Percentiles rank a stretch among this genome's conserved stretches.
phyloP scores from a whole-genome alignment of 2,113 vertebrate genomes.

The Thamnophis sirtalis region DNA sequence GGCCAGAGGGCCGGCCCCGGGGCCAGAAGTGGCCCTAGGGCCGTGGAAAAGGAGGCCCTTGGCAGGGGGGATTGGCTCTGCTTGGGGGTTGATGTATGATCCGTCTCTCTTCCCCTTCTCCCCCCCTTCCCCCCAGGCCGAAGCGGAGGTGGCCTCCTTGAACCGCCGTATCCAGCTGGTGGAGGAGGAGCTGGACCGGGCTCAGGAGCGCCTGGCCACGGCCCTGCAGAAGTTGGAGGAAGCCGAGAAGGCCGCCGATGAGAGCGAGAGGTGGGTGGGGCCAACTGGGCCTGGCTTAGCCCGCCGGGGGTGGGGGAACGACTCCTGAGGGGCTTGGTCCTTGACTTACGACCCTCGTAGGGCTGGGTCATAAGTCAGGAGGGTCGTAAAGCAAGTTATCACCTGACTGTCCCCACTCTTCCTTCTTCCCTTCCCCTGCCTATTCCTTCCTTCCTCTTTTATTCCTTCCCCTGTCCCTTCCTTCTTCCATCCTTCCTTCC shows the following conservation, averaged over 20 bases:
- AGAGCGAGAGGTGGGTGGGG: conserved; percentile 83
- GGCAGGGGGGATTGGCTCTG: too few species aligned
- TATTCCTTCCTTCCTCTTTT: too few species aligned
- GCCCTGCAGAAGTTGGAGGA: conserved; percentile 87
- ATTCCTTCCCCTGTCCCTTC: too few species aligned
- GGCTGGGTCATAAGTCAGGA: background rate
- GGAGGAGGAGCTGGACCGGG: conserved; percentile 87
- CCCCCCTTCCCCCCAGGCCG: conserved; percentile 69
- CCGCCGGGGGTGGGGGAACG: too few species aligned
- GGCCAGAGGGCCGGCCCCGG: too few species aligned
- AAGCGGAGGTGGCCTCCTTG: conserved; percentile 83
- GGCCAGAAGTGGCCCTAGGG: too few species aligned
- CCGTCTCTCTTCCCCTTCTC: background rate
- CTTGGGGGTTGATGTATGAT: background rate
- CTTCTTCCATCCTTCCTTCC: fast-evolving
- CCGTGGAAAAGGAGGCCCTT: too few species aligned
- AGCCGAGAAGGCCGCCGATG: conserved; percentile 86
- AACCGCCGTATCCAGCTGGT: conserved; percentile 86
- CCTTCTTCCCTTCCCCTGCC: too few species aligned
- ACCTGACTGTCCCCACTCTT: background rate
- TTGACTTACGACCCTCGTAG: background rate
- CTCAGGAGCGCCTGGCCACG: conserved; percentile 81
- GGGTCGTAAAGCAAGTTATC: background rate
- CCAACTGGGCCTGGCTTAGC: too few species aligned
- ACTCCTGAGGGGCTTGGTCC: background rate